Percentiles rank a stretch among this genome's conserved stretches.
Conservation (phyloP, 2,113 vertebrate genomes). For the Leptocoma aspasia region DNA sequence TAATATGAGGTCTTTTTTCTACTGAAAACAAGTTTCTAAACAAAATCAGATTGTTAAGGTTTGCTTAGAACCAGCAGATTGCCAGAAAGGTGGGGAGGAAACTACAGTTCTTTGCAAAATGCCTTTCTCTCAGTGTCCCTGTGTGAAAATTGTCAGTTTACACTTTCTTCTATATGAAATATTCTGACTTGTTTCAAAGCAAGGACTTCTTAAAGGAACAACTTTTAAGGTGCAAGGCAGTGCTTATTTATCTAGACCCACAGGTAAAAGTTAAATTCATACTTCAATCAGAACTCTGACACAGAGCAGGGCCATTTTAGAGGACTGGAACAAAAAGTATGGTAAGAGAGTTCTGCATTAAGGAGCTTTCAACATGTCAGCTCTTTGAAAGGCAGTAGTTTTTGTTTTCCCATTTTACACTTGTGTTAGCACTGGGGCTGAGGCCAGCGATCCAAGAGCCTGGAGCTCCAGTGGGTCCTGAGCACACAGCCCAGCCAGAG, state of each 20-base stretch:
- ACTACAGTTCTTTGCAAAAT: neutral
- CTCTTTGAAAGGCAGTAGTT: neutral
- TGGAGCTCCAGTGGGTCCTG: neutral
- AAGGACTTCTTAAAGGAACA: neutral
- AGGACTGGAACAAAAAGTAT: neutral
- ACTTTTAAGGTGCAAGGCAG: neutral
- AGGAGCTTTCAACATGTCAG: neutral
- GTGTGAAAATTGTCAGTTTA: neutral
- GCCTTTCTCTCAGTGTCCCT: neutral
- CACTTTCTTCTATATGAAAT: neutral
- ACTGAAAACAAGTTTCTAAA: neutral
- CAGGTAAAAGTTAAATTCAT: neutral
- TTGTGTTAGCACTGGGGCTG: accelerated
- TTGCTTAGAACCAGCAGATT: neutral
- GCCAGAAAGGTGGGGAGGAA: neutral
- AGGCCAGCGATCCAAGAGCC: neutral
- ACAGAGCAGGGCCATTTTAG: neutral
- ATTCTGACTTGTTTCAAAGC: neutral
- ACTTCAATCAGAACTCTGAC: neutral
- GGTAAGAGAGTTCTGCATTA: neutral
- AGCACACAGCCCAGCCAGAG: neutral
- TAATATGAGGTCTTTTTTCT: neutral
- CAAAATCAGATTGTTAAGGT: neutral
- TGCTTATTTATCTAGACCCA: neutral
- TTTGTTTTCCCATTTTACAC: neutral